These are phyloP conservation scores for Myrmecobius fasciatus DNA, from an alignment of 2,113 vertebrate genomes.

Conservation along the genomic window DNA sequence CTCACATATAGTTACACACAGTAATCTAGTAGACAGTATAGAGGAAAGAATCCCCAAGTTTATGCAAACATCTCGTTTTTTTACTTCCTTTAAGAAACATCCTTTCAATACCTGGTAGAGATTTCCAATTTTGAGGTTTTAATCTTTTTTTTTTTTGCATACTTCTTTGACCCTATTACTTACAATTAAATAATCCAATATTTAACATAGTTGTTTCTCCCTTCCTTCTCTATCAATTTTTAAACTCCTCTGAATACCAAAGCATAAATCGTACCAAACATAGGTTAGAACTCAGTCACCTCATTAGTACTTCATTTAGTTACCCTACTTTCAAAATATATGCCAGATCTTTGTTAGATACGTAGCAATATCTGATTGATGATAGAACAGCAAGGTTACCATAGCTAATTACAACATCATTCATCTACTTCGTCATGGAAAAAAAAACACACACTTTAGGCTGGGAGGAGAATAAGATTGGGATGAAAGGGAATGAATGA, in stretches of 20 bases:
- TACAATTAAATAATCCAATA: neutral
- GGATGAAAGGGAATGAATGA: conserved; percentile 44
- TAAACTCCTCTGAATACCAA: conserved; percentile 47
- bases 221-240: neutral
- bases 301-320: conserved; percentile 37
- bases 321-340: conserved; percentile 6
- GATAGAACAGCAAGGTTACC: conserved; percentile 68
- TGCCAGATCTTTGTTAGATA: conserved; percentile 26
- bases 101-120: conserved; percentile 12
- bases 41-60: neutral
- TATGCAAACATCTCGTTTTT: conserved; percentile 18
- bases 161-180: conserved; percentile 19
- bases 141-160: conserved; percentile 39
- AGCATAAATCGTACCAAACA: conserved; percentile 14
- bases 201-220: neutral
- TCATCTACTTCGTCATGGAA: conserved; percentile 58
- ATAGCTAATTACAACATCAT: conserved; percentile 74
- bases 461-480: neutral
- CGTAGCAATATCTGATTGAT: conserved; percentile 62
- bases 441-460: neutral
- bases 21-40: neutral
- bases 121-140: conserved; percentile 4
- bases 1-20: neutral
- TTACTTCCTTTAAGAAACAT: conserved; percentile 5
- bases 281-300: conserved; percentile 16